Conservation (phyloP, 1,140 invertebrate species). For the Heliconius congener region DNA sequence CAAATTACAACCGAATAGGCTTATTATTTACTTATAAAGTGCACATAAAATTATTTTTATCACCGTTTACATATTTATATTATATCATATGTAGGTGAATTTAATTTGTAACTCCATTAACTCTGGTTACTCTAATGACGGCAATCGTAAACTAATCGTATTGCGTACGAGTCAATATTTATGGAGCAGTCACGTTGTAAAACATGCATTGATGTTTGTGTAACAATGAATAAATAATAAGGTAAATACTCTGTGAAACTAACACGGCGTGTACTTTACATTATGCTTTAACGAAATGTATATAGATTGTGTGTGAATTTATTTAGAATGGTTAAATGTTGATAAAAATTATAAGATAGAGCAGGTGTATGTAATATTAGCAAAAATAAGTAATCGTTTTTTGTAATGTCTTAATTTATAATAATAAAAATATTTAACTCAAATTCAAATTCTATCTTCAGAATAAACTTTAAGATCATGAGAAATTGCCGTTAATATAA, state of each 20-base stretch:
- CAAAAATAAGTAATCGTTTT: not conserved
- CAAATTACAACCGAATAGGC: too few relatives aligned
- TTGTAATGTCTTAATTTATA: not conserved
- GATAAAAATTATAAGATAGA: not conserved
- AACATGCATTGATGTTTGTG: constrained; percentile 17
- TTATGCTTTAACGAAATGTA: not conserved
- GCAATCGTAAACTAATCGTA: constrained; percentile 13
- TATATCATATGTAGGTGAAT: not conserved
- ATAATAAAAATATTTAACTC: not conserved
- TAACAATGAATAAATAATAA: constrained; percentile 15
- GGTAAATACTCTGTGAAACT: constrained; percentile 2
- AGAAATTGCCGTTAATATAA: too few relatives aligned
- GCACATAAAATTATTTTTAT: constrained; percentile 2
- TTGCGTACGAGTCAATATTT: constrained; percentile 17
- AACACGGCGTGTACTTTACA: not conserved
- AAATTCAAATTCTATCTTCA: too few relatives aligned
- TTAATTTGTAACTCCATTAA: constrained; percentile 18
- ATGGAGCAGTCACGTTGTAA: constrained; percentile 19
- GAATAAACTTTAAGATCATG: too few relatives aligned
- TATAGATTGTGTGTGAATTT: not conserved
- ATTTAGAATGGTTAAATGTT: not conserved
- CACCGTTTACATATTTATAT: not conserved
- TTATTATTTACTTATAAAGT: not conserved
- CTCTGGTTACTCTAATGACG: constrained; percentile 6
- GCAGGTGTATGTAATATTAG: not conserved